Evolutionary conservation across 2,797 vertebrate species (phyloP).

Genomic region (Poecilia picta): DNA sequence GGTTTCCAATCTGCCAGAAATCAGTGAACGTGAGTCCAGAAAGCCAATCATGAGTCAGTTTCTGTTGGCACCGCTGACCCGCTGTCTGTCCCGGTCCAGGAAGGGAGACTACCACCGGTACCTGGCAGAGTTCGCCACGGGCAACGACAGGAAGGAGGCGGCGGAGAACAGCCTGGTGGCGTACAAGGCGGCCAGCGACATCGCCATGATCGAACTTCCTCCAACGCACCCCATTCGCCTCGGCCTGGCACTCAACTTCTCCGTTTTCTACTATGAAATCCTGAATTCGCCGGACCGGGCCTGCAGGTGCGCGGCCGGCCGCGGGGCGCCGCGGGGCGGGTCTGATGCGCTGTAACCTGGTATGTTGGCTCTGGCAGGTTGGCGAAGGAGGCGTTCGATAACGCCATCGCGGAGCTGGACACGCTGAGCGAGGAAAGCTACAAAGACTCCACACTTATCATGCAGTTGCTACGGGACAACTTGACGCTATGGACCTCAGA

Average conservation of each 20-base stretch:
- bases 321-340: too few relatives aligned
- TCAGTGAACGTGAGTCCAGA: background rate
- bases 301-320: constrained; percentile 83
- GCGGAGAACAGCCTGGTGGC: constrained; percentile 97
- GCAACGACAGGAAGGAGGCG: constrained; percentile 97
- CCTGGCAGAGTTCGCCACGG: constrained; percentile 96
- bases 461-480: constrained; percentile 99
- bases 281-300: constrained; percentile 98
- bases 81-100: constrained; percentile 73
- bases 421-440: constrained; percentile 99
- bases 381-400: constrained; percentile 98
- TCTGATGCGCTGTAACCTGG: too few relatives aligned
- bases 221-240: constrained; percentile 96
- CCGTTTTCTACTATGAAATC: constrained; percentile 99
- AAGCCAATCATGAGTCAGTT: background rate
- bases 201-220: constrained; percentile 94
- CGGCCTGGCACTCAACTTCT: constrained; percentile 97
- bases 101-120: constrained; percentile 99
- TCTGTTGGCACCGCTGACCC: background rate
- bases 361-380: constrained; percentile 80
- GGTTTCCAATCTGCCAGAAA: background rate
- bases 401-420: constrained; percentile 98
- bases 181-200: constrained; percentile 96
- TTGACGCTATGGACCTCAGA: constrained; percentile 99
- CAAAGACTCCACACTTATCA: constrained; percentile 99